phyloP scores from a whole-genome alignment of 92 coral and sea anemone genomes.

The Actinernus sp. region DNA sequence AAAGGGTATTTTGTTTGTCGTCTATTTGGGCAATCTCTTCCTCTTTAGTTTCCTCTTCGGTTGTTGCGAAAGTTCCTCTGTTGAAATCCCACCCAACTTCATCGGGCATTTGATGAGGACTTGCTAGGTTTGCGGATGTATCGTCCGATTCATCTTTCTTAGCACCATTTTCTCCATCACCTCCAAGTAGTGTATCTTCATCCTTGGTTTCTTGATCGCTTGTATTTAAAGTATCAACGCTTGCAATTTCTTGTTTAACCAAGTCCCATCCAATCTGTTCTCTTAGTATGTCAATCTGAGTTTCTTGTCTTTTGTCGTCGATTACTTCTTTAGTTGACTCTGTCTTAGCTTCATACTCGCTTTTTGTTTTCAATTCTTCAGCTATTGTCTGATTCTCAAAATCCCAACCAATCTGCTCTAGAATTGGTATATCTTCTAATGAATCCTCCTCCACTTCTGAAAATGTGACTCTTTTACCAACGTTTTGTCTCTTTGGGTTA shows the following conservation, averaged over 20 bases:
- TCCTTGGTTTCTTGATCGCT: background rate
- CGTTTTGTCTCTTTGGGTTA: background rate
- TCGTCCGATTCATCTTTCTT: background rate
- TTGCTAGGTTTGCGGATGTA: background rate
- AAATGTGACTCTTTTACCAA: constrained; percentile 2
- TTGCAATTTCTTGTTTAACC: too few species aligned
- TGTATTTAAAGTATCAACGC: too few species aligned
- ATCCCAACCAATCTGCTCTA: constrained; percentile 37
- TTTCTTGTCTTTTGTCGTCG: background rate
- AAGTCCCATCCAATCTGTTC: constrained; percentile 4
- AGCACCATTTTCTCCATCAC: background rate
- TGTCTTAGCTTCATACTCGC: too few species aligned
- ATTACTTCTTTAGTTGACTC: too few species aligned
- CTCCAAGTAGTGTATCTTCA: background rate
- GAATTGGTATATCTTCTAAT: background rate
- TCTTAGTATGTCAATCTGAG: background rate
- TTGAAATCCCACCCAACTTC: constrained; percentile 45
- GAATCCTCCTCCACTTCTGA: background rate
- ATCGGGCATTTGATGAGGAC: background rate
- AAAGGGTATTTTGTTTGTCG: constrained; percentile 3
- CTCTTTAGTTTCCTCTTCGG: background rate
- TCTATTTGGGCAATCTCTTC: background rate
- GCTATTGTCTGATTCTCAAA: constrained; percentile 19
- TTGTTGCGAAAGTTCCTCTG: background rate
- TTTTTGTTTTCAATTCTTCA: too few species aligned